Percentiles rank a stretch among this genome's conserved stretches.
Conservation (phyloP, 2,888 invertebrate genomes). For the Hydrotaea diabolus region DNA sequence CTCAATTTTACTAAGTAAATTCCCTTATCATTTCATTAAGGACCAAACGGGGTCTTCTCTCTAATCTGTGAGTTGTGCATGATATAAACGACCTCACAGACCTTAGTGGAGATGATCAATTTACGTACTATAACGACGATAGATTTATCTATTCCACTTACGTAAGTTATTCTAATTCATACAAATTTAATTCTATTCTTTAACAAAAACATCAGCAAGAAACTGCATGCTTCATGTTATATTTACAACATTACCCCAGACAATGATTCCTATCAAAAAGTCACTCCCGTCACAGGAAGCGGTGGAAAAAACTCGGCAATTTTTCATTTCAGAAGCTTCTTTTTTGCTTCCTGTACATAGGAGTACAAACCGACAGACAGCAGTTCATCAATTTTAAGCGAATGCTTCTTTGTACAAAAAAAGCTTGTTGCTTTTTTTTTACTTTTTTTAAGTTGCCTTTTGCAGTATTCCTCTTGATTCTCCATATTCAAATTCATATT, state of each 20-base stretch:
- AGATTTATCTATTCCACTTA: no score
- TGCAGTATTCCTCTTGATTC: background rate
- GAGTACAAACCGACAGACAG: conserved; percentile 31
- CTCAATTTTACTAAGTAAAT: no score
- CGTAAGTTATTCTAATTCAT: no score
- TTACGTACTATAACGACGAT: no score
- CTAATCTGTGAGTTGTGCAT: no score
- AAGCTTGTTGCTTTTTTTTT: conserved; percentile 58
- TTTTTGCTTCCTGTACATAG: conserved; percentile 7
- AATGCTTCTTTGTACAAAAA: conserved; percentile 8
- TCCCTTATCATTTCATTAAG: no score
- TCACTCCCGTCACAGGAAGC: conserved; percentile 6
- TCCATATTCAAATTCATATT: conserved; percentile 49
- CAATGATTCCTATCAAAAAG: conserved; percentile 33
- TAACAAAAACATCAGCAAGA: no score
- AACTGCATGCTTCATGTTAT: background rate
- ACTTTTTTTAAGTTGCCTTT: no score
- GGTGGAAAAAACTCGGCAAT: conserved; percentile 38
- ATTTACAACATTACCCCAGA: conserved; percentile 47
- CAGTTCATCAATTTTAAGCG: conserved; percentile 51
- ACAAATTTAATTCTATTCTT: no score
- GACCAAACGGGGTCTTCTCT: no score
- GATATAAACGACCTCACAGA: no score
- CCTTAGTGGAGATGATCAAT: no score
- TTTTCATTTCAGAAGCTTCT: conserved; percentile 49